Evolutionary conservation across 2,888 invertebrate species (phyloP).

Genomic region (Leucophenga montana): DNA sequence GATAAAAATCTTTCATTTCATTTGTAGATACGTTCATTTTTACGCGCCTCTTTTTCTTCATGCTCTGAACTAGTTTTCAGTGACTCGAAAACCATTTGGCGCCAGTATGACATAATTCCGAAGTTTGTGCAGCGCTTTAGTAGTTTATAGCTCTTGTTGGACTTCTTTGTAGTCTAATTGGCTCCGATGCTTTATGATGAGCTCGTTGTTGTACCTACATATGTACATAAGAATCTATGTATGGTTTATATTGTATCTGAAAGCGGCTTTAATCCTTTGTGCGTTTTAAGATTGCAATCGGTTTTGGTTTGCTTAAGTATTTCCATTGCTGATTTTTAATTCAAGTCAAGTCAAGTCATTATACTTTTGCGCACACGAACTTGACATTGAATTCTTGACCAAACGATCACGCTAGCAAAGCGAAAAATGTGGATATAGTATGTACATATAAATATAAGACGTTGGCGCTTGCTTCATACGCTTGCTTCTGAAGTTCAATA

Average conservation of each 20-base stretch:
- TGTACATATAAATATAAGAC: not conserved
- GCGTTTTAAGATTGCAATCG: not conserved
- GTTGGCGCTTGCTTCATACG: not conserved
- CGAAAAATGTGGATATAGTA: not conserved
- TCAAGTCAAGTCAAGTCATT: not conserved
- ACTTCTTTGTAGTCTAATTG: not conserved
- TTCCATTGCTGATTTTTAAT: not conserved
- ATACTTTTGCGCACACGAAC: not conserved
- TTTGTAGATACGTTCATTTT: too few species aligned
- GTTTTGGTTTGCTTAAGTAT: not conserved
- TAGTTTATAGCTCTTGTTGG: too few species aligned
- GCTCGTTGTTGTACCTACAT: too few species aligned
- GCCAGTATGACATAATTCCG: constrained; percentile 9
- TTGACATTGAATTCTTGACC: constrained; percentile 13
- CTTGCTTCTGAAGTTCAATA: too few species aligned
- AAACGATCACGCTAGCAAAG: not conserved
- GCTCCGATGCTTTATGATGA: not conserved
- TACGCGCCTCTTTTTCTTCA: too few species aligned
- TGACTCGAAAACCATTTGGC: not conserved
- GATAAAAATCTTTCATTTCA: too few species aligned
- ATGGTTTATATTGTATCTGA: too few species aligned
- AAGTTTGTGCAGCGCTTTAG: not conserved
- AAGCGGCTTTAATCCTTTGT: not conserved
- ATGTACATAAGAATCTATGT: too few species aligned
- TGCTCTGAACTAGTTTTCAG: too few species aligned